Base-by-base conservation (phyloP, 2,888 invertebrate species). In the Caenorhabditis angaria region DNA sequence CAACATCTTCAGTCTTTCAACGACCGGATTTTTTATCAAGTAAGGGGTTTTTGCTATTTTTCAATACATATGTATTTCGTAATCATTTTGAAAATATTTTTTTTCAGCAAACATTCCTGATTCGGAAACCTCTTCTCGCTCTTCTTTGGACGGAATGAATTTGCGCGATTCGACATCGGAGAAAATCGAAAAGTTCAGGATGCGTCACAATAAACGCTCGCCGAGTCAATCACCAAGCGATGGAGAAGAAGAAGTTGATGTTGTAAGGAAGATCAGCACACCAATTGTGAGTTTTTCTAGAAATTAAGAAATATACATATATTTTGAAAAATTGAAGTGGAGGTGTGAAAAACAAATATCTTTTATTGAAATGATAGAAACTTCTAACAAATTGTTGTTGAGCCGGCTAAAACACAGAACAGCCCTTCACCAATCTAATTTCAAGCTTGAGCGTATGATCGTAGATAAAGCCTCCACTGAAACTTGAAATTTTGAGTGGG, bases 81-180 rank as follows among this genome's bases (percentile, higher is more conserved):
- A 5, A 6, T 22, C 0, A 57, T 65, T 28, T 61, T 65, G 25
- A 65, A 53, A 14, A 66, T 65, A 10, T 67, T 58, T 12, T 56
- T 65, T 57, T 66, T 60, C 50, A 75, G 70, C 65, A 12, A 60
- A 69, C 29, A 28, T 76, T 41, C 70, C 70, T 2, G 80, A 80
- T 53, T 80, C 80, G 0, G 80, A 78, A 60, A 66, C 68, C 2
- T 80, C 80, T 8, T 77, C 76, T 18, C 59, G 78, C 2, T 78
- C 78, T 14, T 78, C 78, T 35, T 18, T 72, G 6, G 80, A 80
- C 59, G 80, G 79, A 8, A 70, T 70, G 41, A 64, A 55, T 53
- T 41, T 68, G 18, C 65, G 58, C 28, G 69, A 70, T 20, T 41
- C 65, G 0, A 73, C 69, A 14, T 65, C 69, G 18, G 69, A 74